A percentile compares a stretch with the other conserved stretches of the same genome.
phyloP scores from a whole-genome alignment of 2,113 vertebrate species.

The Neogale vison region DNA sequence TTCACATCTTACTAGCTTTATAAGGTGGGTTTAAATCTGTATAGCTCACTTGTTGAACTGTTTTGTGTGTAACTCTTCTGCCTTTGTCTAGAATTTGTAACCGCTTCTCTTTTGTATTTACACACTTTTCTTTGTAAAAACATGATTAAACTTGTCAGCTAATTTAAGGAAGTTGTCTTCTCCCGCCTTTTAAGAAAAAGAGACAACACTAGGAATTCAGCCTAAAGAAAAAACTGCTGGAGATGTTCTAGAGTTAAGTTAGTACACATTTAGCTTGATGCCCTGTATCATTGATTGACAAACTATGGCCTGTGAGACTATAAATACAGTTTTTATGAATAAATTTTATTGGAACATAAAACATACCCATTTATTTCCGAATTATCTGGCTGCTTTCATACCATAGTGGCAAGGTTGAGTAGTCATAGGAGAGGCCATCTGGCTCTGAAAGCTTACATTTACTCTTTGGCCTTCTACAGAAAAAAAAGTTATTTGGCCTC shows the following conservation, averaged over 20 bases:
- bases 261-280: background rate
- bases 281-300: background rate
- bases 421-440: background rate
- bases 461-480: background rate
- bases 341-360: conserved; percentile 31
- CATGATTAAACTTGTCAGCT: conserved; percentile 20
- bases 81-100: conserved; percentile 48
- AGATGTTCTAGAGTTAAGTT: background rate
- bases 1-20: background rate
- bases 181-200: background rate
- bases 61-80: conserved; percentile 13
- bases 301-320: background rate
- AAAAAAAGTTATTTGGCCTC: background rate
- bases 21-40: conserved; percentile 43
- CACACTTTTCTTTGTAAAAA: conserved; percentile 42
- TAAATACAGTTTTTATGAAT: conserved; percentile 6
- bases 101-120: conserved; percentile 30
- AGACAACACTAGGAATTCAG: conserved; percentile 22
- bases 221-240: background rate
- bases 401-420: background rate
- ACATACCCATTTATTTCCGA: background rate
- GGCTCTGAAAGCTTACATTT: conserved; percentile 30
- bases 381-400: background rate
- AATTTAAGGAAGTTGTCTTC: background rate
- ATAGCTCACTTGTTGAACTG: conserved; percentile 18